A percentile compares a stretch with the other conserved stretches of the same genome.
Evolutionary conservation across 1,140 invertebrate species (phyloP).

Genomic region (Mactra quadrangularis): DNA sequence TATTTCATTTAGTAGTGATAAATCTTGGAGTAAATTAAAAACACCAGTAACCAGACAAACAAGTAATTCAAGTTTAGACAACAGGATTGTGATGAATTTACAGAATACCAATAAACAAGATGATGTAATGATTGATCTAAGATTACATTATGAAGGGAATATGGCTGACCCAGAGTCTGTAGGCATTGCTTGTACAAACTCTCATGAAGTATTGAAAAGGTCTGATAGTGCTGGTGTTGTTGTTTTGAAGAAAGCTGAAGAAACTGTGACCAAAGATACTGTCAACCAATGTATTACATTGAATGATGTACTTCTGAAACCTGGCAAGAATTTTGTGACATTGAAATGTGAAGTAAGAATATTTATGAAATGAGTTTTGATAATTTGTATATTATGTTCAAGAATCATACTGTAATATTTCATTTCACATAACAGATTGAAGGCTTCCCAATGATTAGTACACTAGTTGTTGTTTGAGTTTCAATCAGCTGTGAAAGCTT

Average conservation of each 20-base stretch:
- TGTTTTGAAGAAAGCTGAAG: neutral
- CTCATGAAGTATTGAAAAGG: conserved; percentile 76
- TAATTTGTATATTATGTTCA: too few relatives aligned
- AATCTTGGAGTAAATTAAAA: conserved; percentile 79
- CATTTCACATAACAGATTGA: too few relatives aligned
- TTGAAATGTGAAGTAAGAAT: conserved; percentile 43
- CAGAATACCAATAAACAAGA: conserved; percentile 65
- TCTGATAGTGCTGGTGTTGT: conserved; percentile 82
- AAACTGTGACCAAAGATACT: conserved; percentile 49
- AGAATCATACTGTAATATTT: too few relatives aligned
- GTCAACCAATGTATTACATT: conserved; percentile 14
- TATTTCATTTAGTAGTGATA: conserved; percentile 3
- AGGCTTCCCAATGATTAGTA: too few relatives aligned
- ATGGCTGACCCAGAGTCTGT: conserved; percentile 87
- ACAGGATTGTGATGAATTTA: conserved; percentile 69
- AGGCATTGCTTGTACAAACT: conserved; percentile 81
- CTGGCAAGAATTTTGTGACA: conserved; percentile 69
- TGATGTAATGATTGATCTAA: conserved; percentile 86
- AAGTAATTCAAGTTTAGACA: conserved; percentile 68
- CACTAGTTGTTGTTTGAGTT: too few relatives aligned
- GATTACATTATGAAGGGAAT: conserved; percentile 90
- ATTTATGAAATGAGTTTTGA: too few relatives aligned
- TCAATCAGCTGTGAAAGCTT: too few relatives aligned
- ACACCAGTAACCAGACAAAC: conserved; percentile 58
- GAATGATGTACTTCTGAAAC: conserved; percentile 64